These are phyloP conservation scores for Vespertilio murinus DNA, from an alignment of 2,797 vertebrate genomes.

Conservation along the genomic window DNA sequence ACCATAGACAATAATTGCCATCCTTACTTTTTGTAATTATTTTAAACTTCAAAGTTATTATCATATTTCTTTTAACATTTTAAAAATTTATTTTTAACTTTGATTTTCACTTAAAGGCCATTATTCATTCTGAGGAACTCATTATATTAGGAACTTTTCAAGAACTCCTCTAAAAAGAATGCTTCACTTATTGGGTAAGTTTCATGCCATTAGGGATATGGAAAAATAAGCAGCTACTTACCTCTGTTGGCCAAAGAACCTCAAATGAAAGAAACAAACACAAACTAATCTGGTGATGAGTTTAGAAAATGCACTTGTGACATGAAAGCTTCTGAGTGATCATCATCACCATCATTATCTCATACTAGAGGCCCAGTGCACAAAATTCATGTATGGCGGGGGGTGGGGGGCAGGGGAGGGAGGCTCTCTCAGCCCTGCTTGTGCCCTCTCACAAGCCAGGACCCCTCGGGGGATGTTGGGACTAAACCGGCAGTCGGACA, in stretches of 20 bases:
- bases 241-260: neutral
- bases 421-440: too few relatives aligned
- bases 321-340: neutral
- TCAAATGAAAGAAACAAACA: neutral
- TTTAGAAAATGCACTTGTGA: neutral
- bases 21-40: neutral
- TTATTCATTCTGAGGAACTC: neutral
- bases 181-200: neutral
- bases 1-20: neutral
- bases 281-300: neutral
- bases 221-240: neutral
- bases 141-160: neutral
- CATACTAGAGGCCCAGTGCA: too few relatives aligned
- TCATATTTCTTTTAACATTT: neutral
- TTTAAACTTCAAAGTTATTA: conserved; percentile 10
- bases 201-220: neutral
- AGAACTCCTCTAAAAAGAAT: neutral
- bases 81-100: neutral
- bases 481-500: too few relatives aligned
- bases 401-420: too few relatives aligned
- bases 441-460: too few relatives aligned
- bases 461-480: too few relatives aligned
- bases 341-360: neutral
- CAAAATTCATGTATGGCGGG: too few relatives aligned
- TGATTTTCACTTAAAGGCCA: neutral